Percentiles rank a stretch among this genome's conserved stretches.
phyloP scores from a whole-genome alignment of 2,797 vertebrate genomes.

The Onychomys arenicola region DNA sequence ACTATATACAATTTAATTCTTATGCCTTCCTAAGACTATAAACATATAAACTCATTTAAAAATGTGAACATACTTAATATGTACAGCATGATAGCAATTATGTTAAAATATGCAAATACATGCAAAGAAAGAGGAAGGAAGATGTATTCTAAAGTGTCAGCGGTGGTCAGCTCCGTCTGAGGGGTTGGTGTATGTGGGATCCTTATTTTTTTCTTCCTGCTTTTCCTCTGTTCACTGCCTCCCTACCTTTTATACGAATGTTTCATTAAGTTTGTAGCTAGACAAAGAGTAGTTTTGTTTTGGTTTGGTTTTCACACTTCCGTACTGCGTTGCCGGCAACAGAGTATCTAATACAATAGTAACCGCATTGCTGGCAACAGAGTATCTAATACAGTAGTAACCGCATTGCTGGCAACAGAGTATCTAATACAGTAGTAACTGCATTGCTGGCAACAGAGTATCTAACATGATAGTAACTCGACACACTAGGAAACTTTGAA shows the following conservation, averaged over 20 bases:
- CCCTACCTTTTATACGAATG: not conserved
- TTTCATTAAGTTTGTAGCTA: slow-evolving; percentile 42
- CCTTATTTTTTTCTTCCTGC: slow-evolving; percentile 40
- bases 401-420: not conserved
- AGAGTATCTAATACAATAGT: no score
- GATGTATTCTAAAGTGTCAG: slow-evolving; percentile 63
- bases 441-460: not conserved
- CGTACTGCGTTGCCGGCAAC: not conserved
- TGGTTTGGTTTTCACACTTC: not conserved
- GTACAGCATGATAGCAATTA: slow-evolving; percentile 53
- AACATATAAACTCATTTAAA: slow-evolving; percentile 65
- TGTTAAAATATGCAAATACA: slow-evolving; percentile 70
- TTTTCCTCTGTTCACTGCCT: not conserved
- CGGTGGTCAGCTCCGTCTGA: slow-evolving; percentile 37
- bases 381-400: not conserved
- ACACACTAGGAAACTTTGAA: not conserved
- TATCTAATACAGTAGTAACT: not conserved
- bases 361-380: not conserved
- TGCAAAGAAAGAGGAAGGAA: slow-evolving; percentile 41
- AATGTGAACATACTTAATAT: slow-evolving; percentile 57
- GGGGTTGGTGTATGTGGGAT: slow-evolving; percentile 17
- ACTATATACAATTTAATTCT: slow-evolving; percentile 59
- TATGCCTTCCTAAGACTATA: slow-evolving; percentile 38
- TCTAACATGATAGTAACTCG: not conserved
- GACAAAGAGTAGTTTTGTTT: not conserved